Evolutionary conservation across 2,888 invertebrate species (phyloP).

Genomic region (Mongoloraphidia duomilia): DNA sequence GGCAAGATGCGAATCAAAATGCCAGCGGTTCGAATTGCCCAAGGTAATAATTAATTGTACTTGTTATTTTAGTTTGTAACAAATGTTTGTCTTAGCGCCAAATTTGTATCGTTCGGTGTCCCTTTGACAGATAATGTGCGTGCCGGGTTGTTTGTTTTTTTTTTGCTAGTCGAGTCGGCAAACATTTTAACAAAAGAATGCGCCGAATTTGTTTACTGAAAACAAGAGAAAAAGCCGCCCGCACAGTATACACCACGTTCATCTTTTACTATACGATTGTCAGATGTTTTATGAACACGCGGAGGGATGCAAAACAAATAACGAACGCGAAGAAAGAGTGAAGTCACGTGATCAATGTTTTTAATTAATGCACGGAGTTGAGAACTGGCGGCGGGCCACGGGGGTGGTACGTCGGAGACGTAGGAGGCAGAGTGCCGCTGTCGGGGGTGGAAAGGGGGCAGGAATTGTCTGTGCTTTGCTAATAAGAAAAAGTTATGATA

Average conservation of each 20-base stretch:
- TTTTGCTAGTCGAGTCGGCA: no score
- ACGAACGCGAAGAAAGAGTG: slow-evolving; percentile 6
- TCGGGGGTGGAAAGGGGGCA: slow-evolving; percentile 21
- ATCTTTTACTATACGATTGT: no score
- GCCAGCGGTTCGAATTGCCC: slow-evolving; percentile 93
- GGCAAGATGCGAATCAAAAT: slow-evolving; percentile 93
- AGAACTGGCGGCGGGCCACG: slow-evolving; percentile 15
- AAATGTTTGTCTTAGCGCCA: no score
- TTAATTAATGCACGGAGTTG: slow-evolving; percentile 22
- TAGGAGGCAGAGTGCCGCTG: background rate
- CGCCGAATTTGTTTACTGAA: no score
- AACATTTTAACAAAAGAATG: no score
- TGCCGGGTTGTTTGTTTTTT: no score
- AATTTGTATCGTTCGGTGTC: no score
- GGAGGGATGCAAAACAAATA: background rate
- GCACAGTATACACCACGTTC: no score
- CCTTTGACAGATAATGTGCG: no score
- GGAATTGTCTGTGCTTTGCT: slow-evolving; percentile 32
- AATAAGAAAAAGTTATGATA: slow-evolving; percentile 31
- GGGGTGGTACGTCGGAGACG: slow-evolving; percentile 18
- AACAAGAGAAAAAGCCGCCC: no score
- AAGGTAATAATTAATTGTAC: slow-evolving; percentile 43
- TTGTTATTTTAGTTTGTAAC: slow-evolving; percentile 27
- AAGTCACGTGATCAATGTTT: slow-evolving; percentile 24
- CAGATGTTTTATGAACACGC: no score